Conservation (phyloP, 2,113 vertebrate species). For the Lepus timidus region DNA sequence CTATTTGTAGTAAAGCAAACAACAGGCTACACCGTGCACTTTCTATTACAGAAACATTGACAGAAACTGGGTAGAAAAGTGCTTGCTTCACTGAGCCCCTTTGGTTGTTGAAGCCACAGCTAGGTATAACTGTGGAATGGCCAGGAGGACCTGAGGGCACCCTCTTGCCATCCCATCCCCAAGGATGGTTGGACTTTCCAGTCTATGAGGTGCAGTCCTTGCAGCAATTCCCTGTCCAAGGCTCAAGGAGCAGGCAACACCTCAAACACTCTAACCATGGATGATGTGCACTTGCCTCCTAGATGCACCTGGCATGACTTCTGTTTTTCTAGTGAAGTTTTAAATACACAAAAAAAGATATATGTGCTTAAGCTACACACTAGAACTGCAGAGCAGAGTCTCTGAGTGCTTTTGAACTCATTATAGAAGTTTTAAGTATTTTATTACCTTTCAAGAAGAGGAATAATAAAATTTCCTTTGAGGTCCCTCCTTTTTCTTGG, state of each 20-base stretch:
- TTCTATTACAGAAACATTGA: background rate
- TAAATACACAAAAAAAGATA: background rate
- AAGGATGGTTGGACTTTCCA: accelerated
- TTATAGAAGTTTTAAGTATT: background rate
- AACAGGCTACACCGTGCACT: background rate
- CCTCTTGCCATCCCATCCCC: background rate
- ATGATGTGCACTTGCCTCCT: background rate
- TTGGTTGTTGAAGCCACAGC: background rate
- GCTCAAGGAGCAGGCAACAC: background rate
- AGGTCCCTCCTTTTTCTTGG: background rate
- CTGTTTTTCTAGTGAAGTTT: background rate
- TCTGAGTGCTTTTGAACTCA: background rate
- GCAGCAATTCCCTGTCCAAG: no score
- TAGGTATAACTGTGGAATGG: no score
- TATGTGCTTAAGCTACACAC: background rate
- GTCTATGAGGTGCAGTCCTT: background rate
- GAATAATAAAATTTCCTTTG: background rate
- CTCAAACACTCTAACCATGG: accelerated
- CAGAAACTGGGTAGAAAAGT: background rate
- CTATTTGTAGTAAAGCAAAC: background rate
- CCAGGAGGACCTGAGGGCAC: no score
- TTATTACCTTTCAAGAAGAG: background rate
- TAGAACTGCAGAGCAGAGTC: background rate
- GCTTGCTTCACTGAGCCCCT: background rate
- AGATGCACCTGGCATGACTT: background rate